Percentiles rank a stretch among this genome's conserved stretches.
Evolutionary conservation across 2,888 invertebrate species (phyloP).

Genomic region (Netelia inedita): DNA sequence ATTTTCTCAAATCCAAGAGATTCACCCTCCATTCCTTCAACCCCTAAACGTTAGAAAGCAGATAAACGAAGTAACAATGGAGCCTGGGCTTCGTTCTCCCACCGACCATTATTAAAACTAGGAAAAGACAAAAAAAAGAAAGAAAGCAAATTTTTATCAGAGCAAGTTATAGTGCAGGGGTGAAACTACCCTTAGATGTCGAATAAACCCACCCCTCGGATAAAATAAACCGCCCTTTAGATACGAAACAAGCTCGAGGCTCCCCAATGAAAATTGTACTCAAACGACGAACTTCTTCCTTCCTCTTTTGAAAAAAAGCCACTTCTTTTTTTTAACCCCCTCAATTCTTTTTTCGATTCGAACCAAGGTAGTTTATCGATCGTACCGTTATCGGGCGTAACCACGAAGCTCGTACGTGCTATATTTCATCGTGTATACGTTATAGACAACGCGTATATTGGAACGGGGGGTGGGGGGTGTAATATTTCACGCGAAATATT

Average conservation of each 20-base stretch:
- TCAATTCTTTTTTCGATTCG: not conserved
- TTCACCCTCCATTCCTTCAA: not conserved
- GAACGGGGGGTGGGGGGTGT: not conserved
- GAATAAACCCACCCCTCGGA: too few species aligned
- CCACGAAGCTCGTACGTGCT: conserved; percentile 5
- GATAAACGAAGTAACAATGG: conserved; percentile 75
- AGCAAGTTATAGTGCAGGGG: conserved; percentile 5
- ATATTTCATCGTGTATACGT: not conserved
- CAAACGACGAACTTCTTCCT: conserved; percentile 29
- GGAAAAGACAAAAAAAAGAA: not conserved
- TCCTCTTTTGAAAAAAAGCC: not conserved
- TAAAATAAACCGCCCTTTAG: not conserved
- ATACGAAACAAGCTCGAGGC: conserved; percentile 7
- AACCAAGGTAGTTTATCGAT: conserved; percentile 41
- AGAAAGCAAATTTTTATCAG: not conserved
- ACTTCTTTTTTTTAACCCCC: not conserved
- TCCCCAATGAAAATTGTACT: conserved; percentile 5
- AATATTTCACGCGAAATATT: conserved; percentile 59
- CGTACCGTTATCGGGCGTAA: conserved; percentile 40
- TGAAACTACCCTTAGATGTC: not conserved
- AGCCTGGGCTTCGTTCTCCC: conserved; percentile 31
- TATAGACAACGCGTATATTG: not conserved
- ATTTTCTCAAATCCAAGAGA: not conserved
- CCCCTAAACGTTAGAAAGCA: conserved; percentile 64
- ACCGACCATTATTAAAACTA: not conserved